Evolutionary conservation across 37 sponge, comb jelly and placozoan species (phyloP), one percentile per base, ranked within the genome.

Genomic region (Mnemiopsis leidyi): DNA sequence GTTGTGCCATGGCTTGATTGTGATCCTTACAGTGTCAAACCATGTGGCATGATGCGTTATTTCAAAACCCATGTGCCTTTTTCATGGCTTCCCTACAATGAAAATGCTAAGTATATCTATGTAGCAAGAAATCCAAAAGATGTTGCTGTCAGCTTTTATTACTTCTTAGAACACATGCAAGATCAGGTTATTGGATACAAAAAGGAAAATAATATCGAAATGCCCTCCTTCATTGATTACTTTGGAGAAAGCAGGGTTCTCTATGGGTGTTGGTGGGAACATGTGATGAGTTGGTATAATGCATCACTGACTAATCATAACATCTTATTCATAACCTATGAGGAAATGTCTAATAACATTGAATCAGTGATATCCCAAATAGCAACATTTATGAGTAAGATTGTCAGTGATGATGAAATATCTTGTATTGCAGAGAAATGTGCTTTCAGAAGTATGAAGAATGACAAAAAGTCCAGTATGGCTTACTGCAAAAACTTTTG

Each of bases 51-150:
- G 16, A 25, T 2, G n/a, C n/a, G 90, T 1, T 85, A 40, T 40
- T 85, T 85, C 90, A 85, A 85, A 26, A 85, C 90, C 2, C 90
- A 85, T 40, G 90, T 85, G 0, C 90, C 39, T 24, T 85, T 85
- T n/a, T 85, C 90, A 20, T 85, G 90, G 90, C 90, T 85, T 3
- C 90, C 90, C 33, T 85, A 25, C 16, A 23, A 38, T 29, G 29
- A 18, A 0, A 85, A 23, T 26, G 61, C 90, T 29, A 85, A 39
- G 35, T 85, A 85, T 61, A 85, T 85, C 2, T 85, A 85, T 26
- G 35, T 85, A n/a, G 90, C 90, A 40, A 38, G 90, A 38, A 85
- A 85, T 40, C 90, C 90, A 3, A 85, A 85, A 85, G 90, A 85
- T 85, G 90, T 85, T 18, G 90, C 90, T 16, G 35, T 85, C 32